Evolutionary conservation across 2,888 invertebrate genomes (phyloP), one percentile per base, ranked within the genome.

Genomic region (Eupelmus urozonus): DNA sequence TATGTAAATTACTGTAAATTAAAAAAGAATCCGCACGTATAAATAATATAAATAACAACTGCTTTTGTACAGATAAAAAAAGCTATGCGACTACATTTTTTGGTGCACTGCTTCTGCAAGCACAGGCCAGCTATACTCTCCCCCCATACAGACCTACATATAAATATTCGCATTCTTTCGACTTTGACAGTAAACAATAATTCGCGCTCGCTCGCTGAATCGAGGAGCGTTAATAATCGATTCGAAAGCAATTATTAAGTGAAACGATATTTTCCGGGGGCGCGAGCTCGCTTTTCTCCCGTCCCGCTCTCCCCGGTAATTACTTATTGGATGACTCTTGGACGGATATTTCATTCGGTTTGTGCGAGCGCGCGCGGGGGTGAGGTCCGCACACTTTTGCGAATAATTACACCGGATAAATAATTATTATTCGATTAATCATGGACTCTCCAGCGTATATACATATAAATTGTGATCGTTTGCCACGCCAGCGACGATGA

Each of bases 361-460:
- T 34, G 9, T 34, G 9, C 9, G 9, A 3, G 5, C 9, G 34
- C 9, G 34, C 34, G 34, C 9, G 3, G 34, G 34, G 59, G 25
- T 20, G 23, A 29, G 23, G 11, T 11, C 40, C n/a, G n/a, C n/a
- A 59, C 9, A 69, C 27, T 59, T 29, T 71, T 27, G 40, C 13
- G 27, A 40, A 72, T 72, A 72, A 62, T 73, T 63, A 34, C 72
- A 20, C 3, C 25, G 23, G 42, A 42, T 69, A 60, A 75, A 76
- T 66, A 76, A 70, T 76, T 55, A 63, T 34, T 74, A 72, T 62
- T 72, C 60, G 53, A 78, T 74, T 81, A 76, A 81, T 84, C 85
- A 86, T 87, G 87, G 87, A 87, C 87, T 85, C 81, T 87, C 87
- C 87, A 87, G 83, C 85, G 77, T 80, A 66, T 45, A 45, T 16